These are phyloP conservation scores for Cephus cinctus DNA, from an alignment of 1,140 invertebrate species.

Conservation along the genomic window DNA sequence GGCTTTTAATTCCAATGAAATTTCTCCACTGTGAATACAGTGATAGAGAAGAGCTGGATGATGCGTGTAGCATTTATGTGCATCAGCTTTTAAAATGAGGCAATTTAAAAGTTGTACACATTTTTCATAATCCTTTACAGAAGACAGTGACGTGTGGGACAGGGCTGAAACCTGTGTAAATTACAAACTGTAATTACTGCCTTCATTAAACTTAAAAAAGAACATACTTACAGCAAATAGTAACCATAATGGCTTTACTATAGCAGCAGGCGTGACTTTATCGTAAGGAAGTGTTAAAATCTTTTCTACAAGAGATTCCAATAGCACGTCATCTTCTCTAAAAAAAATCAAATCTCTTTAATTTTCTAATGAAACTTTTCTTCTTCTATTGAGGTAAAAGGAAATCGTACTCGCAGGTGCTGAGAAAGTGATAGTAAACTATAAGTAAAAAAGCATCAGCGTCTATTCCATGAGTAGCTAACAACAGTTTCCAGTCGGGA, in stretches of 20 bases:
- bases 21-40: conserved; percentile 13
- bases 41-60: conserved; percentile 30
- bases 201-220: background rate
- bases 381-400: too few relatives aligned
- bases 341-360: background rate
- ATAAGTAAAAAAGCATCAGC: conserved; percentile 15
- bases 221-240: conserved; percentile 23
- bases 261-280: background rate
- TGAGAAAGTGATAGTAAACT: conserved; percentile 26
- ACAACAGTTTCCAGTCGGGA: background rate
- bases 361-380: too few relatives aligned
- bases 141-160: background rate
- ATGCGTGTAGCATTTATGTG: conserved; percentile 33
- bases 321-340: background rate
- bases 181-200: background rate
- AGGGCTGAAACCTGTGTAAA: background rate
- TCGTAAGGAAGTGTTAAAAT: background rate
- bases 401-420: conserved; percentile 22
- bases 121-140: background rate
- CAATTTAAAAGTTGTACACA: conserved; percentile 16
- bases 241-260: conserved; percentile 28
- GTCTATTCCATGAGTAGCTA: background rate
- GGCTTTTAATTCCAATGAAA: conserved; percentile 15
- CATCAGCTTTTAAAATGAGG: conserved; percentile 13
- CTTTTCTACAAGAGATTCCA: background rate